Evolutionary conservation across 2,888 invertebrate genomes (phyloP).

Genomic region (Drosophila subsilvestris): DNA sequence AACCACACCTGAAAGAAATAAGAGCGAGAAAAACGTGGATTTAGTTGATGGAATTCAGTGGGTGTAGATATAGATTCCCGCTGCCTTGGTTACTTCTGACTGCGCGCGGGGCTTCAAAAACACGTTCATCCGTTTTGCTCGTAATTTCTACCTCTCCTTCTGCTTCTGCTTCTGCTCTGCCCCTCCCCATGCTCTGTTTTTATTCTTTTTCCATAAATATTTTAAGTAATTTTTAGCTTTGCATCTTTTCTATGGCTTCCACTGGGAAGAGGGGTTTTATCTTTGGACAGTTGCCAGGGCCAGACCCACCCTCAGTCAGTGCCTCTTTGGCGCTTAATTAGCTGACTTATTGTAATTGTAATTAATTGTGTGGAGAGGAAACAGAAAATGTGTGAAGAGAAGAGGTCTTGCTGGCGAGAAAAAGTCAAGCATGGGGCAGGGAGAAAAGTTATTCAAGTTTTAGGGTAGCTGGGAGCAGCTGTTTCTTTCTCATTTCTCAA

Average conservation of each 20-base stretch:
- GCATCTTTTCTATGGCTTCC: conserved; percentile 48
- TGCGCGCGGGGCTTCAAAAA: conserved; percentile 83
- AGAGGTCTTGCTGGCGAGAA: not conserved
- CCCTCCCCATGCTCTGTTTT: not conserved
- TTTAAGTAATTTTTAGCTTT: conserved; percentile 52
- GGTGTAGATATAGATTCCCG: not conserved
- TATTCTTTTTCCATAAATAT: conserved; percentile 45
- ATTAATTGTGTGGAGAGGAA: conserved; percentile 72
- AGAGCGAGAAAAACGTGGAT: conserved; percentile 26
- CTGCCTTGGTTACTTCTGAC: conserved; percentile 44
- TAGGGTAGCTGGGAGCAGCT: not conserved
- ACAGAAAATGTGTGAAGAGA: not conserved
- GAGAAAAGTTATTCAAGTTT: not conserved
- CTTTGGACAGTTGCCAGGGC: conserved; percentile 56
- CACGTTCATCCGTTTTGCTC: conserved; percentile 84
- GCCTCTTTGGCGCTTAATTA: conserved; percentile 77
- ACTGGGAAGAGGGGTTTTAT: conserved; percentile 20
- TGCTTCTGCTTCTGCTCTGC: not conserved
- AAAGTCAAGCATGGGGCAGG: not conserved
- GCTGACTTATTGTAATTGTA: conserved; percentile 84
- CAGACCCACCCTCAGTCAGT: not conserved
- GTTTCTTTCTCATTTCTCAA: too few relatives aligned
- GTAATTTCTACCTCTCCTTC: conserved; percentile 80
- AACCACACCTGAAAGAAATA: conserved; percentile 93
- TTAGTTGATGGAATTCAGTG: conserved; percentile 1